These are phyloP conservation scores for Aleiodes testaceus DNA, from an alignment of 2,888 invertebrate genomes.

Conservation along the genomic window DNA sequence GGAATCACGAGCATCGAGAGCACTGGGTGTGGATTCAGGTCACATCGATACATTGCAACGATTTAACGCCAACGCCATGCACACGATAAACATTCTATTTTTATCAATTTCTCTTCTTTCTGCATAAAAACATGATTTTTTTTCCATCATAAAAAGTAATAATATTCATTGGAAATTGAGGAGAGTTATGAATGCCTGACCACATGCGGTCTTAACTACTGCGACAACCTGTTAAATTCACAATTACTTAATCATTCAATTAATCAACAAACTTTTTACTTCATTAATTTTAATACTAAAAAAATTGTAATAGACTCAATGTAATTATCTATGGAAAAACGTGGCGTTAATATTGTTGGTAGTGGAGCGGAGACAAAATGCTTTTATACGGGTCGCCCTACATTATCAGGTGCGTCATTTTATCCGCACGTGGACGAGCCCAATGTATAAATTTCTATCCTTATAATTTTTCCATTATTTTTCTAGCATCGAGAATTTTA, in stretches of 20 bases:
- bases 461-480: no score
- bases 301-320: no score
- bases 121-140: slow-evolving; percentile 38
- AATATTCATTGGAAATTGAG: background rate
- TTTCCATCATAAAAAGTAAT: slow-evolving; percentile 37
- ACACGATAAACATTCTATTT: slow-evolving; percentile 56
- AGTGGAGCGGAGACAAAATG: slow-evolving; percentile 40
- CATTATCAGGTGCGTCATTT: slow-evolving; percentile 43
- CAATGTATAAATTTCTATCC: no score
- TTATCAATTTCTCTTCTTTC: slow-evolving; percentile 51
- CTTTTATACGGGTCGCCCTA: slow-evolving; percentile 40
- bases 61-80: slow-evolving; percentile 60
- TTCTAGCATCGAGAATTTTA: no score
- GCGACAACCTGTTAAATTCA: no score
- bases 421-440: slow-evolving; percentile 35
- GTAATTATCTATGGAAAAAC: no score
- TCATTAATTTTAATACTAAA: no score
- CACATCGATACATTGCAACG: slow-evolving; percentile 60
- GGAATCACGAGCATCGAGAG: slow-evolving; percentile 43
- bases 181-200: no score
- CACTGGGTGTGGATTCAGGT: slow-evolving; percentile 58
- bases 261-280: no score
- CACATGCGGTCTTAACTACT: background rate
- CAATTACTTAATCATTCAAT: no score
- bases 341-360: no score